Base-by-base conservation (phyloP, 1,140 invertebrate genomes). In the Drosophila ohnishii region DNA sequence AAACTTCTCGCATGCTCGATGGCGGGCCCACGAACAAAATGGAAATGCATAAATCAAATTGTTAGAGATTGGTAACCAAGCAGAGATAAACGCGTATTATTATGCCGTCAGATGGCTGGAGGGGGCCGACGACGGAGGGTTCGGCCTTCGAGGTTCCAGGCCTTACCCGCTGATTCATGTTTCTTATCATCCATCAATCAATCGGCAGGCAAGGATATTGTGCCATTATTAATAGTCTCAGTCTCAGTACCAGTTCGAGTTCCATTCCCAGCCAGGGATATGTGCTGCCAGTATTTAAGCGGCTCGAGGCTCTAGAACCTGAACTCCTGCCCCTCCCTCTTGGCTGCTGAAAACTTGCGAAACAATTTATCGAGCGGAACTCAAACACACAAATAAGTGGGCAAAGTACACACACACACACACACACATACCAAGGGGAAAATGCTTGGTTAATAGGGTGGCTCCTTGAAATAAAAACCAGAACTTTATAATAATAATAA, bases 31-130 rank as follows among this genome's bases (percentile, higher is more conserved):
- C 57, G 66, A 83, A 76, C 83, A 87, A 86, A 55, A 85, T 65
- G 74, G 80, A 87, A 87, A 86, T 82, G 74, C 82, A 86, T 86
- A 86, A 86, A 86, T 86, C 82, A 86, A 79, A 86, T 82, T 73
- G 82, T 45, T 85, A 63, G 82, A 85, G 79, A 80, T 78, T 75
- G 78, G 83, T 86, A 72, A 87, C 78, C 83, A 86, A 79, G 83
- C 79, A 82, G 60, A 86, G 82, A 86, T 86, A 86, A 86, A 87
- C 82, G 85, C 82, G 60, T 77, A 87, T 86, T 86, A 86, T 86
- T 86, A 86, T 86, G 83, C 83, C 79, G 67, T 62, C 59, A 78
- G 65, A 76, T 74, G 50, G 28, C 19, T 11, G 28, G 44, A 14
- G 10, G 6, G 19, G 19, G n/a, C 5, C 13, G 30, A 13, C 13